Percentiles rank a stretch among this genome's conserved stretches.
Evolutionary conservation across 2,113 vertebrate genomes (phyloP).

Genomic region (Siphamia tubifer): DNA sequence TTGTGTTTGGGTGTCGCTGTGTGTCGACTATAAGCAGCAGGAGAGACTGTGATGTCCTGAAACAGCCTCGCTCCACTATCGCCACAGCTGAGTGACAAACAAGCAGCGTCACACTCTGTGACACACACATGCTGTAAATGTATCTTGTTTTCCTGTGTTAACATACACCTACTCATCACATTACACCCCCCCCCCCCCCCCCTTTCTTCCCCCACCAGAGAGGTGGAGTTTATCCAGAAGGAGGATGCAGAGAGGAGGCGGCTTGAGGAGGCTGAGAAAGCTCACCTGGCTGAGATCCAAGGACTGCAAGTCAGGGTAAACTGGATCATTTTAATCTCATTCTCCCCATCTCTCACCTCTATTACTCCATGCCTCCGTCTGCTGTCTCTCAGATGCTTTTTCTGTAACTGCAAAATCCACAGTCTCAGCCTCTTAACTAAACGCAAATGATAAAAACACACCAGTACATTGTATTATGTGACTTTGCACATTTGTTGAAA

Average conservation of each 20-base stretch:
- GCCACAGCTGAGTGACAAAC: slow-evolving; percentile 1
- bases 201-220: slow-evolving; percentile 76
- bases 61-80: slow-evolving; percentile 13
- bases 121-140: background rate
- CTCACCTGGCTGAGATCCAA: slow-evolving; percentile 91
- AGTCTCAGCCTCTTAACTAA: background rate
- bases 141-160: slow-evolving; percentile 6
- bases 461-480: too few relatives aligned
- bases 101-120: background rate
- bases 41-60: slow-evolving; percentile 9
- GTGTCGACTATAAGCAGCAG: too few relatives aligned
- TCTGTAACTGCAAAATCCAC: background rate
- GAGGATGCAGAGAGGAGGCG: slow-evolving; percentile 93
- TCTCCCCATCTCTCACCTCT: background rate
- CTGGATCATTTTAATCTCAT: background rate
- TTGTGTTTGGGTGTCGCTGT: background rate
- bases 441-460: too few relatives aligned
- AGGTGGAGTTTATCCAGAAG: slow-evolving; percentile 94
- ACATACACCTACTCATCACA: slow-evolving; percentile 20
- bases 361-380: background rate
- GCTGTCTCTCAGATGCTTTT: background rate
- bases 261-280: slow-evolving; percentile 94
- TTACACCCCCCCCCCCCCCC: background rate
- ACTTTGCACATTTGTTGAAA: too few relatives aligned
- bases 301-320: slow-evolving; percentile 91